A percentile compares a stretch with the other conserved stretches of the same genome.
These are phyloP conservation scores for Panulirus ornatus DNA, from an alignment of 1,140 invertebrate species.

Conservation along the genomic window DNA sequence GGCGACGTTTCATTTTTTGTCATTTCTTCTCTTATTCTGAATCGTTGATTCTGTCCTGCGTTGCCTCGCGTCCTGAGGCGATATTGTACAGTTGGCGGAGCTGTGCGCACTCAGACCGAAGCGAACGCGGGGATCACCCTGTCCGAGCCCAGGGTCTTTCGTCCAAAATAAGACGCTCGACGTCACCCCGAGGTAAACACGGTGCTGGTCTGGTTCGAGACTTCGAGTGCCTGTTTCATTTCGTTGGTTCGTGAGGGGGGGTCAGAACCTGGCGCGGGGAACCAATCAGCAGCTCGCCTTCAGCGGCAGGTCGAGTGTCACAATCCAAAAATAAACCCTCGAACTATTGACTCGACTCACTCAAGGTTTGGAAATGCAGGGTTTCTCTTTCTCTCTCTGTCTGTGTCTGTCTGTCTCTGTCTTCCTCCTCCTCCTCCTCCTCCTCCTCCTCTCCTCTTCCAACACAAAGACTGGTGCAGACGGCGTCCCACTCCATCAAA, in stretches of 20 bases:
- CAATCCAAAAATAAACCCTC: conserved; percentile 41
- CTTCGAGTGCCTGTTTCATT: conserved; percentile 40
- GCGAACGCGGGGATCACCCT: too few relatives aligned
- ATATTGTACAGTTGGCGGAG: too few relatives aligned
- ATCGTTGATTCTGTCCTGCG: too few relatives aligned
- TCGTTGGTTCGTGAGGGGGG: conserved; percentile 29
- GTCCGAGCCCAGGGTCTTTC: neutral
- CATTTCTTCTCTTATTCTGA: too few relatives aligned
- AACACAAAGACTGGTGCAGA: neutral
- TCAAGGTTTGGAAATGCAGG: conserved; percentile 37
- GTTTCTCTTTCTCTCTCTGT: neutral
- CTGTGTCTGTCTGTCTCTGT: neutral
- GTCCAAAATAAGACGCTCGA: neutral
- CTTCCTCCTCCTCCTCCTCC: neutral
- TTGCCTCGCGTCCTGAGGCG: too few relatives aligned
- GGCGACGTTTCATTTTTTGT: too few relatives aligned
- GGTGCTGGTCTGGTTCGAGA: conserved; percentile 28
- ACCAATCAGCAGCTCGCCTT: conserved; percentile 3
- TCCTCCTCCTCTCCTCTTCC: neutral
- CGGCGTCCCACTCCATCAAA: too few relatives aligned
- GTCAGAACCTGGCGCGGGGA: neutral
- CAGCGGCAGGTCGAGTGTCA: conserved; percentile 36
- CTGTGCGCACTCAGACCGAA: too few relatives aligned
- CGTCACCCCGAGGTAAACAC: conserved; percentile 45
- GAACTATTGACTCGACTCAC: conserved; percentile 37